Evolutionary conservation across 2,797 vertebrate species (phyloP).

Genomic region (Yasuhikotakia modesta): DNA sequence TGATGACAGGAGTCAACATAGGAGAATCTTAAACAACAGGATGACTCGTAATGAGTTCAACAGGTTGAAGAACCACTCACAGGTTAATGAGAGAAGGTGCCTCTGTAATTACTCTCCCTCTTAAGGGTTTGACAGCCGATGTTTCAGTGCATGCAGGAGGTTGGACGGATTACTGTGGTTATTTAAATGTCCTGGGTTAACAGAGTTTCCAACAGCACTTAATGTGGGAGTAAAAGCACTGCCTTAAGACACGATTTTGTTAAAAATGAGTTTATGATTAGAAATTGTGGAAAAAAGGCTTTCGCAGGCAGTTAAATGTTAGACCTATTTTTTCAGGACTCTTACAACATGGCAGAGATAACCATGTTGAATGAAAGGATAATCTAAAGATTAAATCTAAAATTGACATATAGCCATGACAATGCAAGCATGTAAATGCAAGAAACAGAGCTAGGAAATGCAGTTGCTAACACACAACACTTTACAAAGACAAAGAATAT

Average conservation of each 20-base stretch:
- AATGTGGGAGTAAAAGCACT: background rate
- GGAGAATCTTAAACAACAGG: background rate
- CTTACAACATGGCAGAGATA: too few relatives aligned
- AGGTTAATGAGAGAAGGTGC: constrained; percentile 19
- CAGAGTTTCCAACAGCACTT: background rate
- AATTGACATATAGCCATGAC: constrained; percentile 19
- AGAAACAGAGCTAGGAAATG: background rate
- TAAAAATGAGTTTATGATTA: background rate
- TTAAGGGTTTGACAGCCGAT: constrained; percentile 1
- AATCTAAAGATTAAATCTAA: constrained; percentile 22
- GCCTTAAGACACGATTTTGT: background rate
- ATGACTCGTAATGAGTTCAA: constrained; percentile 18
- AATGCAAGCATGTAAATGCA: background rate
- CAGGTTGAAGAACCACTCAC: constrained; percentile 13
- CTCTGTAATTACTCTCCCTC: constrained; percentile 20
- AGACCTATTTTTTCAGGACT: too few relatives aligned
- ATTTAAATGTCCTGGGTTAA: constrained; percentile 1
- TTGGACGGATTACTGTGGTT: background rate
- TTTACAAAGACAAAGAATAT: constrained; percentile 16
- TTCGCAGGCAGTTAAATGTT: background rate
- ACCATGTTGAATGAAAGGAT: background rate
- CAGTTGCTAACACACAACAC: constrained; percentile 17
- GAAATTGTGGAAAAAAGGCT: background rate
- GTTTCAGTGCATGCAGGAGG: background rate
- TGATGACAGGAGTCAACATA: background rate